These are phyloP conservation scores for Sphaeramia orbicularis DNA, from an alignment of 2,797 vertebrate species.

Conservation along the genomic window DNA sequence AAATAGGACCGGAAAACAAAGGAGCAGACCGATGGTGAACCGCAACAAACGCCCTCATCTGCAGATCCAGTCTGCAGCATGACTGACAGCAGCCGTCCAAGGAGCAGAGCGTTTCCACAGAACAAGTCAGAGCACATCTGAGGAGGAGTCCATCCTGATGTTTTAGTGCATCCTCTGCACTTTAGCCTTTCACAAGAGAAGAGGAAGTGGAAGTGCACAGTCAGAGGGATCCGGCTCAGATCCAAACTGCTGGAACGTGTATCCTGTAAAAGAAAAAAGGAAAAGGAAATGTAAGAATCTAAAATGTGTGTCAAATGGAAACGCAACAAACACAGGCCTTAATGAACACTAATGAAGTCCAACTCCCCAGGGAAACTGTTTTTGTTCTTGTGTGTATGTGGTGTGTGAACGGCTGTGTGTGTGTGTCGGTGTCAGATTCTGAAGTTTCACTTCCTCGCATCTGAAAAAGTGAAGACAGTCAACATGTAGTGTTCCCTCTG, in stretches of 20 bases:
- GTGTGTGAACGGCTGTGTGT: neutral
- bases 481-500: too few relatives aligned
- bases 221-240: slow-evolving; percentile 5
- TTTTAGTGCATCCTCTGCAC: slow-evolving; percentile 10
- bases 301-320: too few relatives aligned
- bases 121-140: slow-evolving; percentile 19
- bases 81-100: slow-evolving; percentile 42
- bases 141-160: slow-evolving; percentile 39
- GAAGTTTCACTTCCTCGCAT: slow-evolving; percentile 70
- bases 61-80: slow-evolving; percentile 54
- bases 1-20: slow-evolving; percentile 17
- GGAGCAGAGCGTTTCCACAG: slow-evolving; percentile 15
- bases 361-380: too few relatives aligned
- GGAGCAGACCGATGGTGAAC: slow-evolving; percentile 28
- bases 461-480: slow-evolving; percentile 26
- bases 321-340: too few relatives aligned
- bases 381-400: too few relatives aligned
- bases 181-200: slow-evolving; percentile 14
- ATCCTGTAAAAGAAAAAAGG: slow-evolving; percentile 41
- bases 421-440: slow-evolving; percentile 23
- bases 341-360: too few relatives aligned
- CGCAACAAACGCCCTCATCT: slow-evolving; percentile 34
- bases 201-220: slow-evolving; percentile 26
- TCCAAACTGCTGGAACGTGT: neutral
- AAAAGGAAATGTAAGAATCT: too few relatives aligned